Conservation (phyloP, 2,797 vertebrate species). For the Enteromius anoplus region DNA sequence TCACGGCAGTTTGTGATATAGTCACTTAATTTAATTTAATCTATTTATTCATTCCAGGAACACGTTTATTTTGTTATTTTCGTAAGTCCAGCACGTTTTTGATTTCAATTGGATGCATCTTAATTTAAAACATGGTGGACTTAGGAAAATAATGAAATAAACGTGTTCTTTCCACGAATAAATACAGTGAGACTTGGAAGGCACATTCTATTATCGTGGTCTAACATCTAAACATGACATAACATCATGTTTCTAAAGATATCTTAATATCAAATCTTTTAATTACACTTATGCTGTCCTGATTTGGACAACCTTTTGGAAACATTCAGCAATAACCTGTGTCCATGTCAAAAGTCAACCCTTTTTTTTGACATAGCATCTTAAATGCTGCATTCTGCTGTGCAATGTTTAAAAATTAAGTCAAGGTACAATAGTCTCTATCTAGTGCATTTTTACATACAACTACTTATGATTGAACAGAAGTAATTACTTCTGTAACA, state of each 20-base stretch:
- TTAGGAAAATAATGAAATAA: too few relatives aligned
- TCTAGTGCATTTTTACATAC: background rate
- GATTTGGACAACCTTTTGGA: background rate
- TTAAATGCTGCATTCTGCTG: background rate
- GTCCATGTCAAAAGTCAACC: background rate
- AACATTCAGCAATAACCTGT: background rate
- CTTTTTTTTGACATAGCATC: background rate
- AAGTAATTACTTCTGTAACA: background rate
- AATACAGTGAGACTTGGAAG: too few relatives aligned
- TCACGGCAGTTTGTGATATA: too few relatives aligned
- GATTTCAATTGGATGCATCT: too few relatives aligned
- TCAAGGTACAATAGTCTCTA: background rate
- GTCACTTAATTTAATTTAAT: too few relatives aligned
- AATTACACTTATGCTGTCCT: background rate
- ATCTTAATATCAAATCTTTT: background rate
- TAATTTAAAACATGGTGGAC: too few relatives aligned
- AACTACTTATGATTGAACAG: background rate
- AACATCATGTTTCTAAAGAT: too few relatives aligned
- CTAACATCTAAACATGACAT: background rate
- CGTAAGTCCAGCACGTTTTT: too few relatives aligned
- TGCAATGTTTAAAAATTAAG: background rate
- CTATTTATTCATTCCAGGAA: too few relatives aligned
- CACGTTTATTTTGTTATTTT: too few relatives aligned
- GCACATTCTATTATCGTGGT: background rate
- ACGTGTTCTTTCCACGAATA: too few relatives aligned